Percentiles rank a stretch among this genome's conserved stretches.
Conservation (phyloP, 2,113 vertebrate genomes). For the Procapra przewalskii region DNA sequence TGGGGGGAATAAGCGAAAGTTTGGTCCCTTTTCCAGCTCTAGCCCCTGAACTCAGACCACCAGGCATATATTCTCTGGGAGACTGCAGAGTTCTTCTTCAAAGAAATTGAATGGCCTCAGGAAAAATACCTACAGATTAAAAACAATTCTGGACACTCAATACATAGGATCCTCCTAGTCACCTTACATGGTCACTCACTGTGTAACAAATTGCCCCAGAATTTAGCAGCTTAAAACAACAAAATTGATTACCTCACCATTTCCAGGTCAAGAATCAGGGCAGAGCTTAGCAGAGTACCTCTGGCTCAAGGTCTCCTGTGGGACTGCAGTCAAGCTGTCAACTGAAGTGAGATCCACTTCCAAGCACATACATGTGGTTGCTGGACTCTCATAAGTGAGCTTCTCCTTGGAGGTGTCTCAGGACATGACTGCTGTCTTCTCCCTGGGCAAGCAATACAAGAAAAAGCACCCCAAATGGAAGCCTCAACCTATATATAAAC, state of each 20-base stretch:
- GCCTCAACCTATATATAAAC: background rate
- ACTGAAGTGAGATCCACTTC: background rate
- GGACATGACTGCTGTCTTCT: background rate
- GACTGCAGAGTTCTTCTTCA: background rate
- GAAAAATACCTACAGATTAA: background rate
- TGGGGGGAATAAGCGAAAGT: background rate
- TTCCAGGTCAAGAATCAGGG: background rate
- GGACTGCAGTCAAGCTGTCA: background rate
- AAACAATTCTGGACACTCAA: background rate
- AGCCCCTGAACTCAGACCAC: background rate
- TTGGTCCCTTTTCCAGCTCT: background rate
- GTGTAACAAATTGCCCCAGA: background rate
- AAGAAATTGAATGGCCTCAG: background rate
- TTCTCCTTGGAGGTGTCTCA: background rate
- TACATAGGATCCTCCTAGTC: background rate
- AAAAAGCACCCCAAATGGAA: background rate
- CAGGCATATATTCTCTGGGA: background rate
- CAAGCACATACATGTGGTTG: background rate
- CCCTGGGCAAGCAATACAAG: background rate
- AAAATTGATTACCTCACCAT: background rate
- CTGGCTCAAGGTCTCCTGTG: background rate
- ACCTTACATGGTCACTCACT: background rate
- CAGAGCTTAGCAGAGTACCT: background rate
- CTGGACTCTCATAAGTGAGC: background rate
- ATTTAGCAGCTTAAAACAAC: background rate